Conservation (phyloP, 2,888 invertebrate genomes). For the Hydroisotoma schaefferi region DNA sequence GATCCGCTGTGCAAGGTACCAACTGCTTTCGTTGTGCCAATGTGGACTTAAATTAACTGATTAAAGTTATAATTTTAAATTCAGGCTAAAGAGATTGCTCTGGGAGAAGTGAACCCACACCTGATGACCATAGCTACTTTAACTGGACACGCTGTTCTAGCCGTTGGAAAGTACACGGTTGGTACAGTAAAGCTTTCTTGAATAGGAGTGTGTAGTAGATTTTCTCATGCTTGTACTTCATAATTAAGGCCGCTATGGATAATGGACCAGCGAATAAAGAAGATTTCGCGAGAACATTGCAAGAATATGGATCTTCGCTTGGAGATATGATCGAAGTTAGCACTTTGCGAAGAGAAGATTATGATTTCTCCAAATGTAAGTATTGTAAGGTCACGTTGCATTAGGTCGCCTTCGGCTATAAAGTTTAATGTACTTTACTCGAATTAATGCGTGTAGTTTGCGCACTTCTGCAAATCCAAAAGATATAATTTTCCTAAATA, state of each 20-base stretch:
- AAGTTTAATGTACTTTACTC: neutral
- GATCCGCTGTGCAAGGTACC: conserved; percentile 76
- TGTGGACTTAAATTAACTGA: neutral
- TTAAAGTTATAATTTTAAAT: conserved; percentile 1
- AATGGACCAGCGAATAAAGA: conserved; percentile 66
- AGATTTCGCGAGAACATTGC: conserved; percentile 61
- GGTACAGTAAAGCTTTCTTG: too few relatives aligned
- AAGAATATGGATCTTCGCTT: conserved; percentile 64
- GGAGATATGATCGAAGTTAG: conserved; percentile 77
- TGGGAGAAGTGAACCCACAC: conserved; percentile 69
- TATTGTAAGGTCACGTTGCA: neutral
- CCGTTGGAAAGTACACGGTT: conserved; percentile 73
- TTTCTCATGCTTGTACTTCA: neutral
- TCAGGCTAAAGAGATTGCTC: conserved; percentile 67
- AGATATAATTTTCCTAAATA: neutral
- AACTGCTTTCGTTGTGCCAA: conserved; percentile 12
- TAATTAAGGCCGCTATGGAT: conserved; percentile 63
- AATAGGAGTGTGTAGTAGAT: too few relatives aligned
- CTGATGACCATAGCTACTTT: conserved; percentile 87
- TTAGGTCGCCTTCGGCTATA: too few relatives aligned
- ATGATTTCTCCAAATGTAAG: conserved; percentile 55
- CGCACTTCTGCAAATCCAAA: neutral
- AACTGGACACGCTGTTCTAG: conserved; percentile 75
- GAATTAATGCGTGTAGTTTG: neutral
- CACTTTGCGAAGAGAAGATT: conserved; percentile 64